Conservation (phyloP, 2,888 invertebrate genomes). For the Chalcis sispes region DNA sequence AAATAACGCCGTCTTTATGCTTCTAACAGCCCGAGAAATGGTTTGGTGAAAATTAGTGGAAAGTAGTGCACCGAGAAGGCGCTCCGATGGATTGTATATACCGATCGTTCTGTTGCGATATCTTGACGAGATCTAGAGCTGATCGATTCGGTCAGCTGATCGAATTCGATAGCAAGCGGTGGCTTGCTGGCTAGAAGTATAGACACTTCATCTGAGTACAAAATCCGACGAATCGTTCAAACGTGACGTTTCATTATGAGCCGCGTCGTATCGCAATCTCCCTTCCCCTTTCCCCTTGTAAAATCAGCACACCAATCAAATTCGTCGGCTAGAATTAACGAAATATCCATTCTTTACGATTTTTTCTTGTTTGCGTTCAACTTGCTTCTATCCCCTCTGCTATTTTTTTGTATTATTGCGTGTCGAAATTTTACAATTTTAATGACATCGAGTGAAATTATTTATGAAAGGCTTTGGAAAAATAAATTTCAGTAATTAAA, state of each 20-base stretch:
- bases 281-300: too few species aligned
- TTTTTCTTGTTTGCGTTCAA: not conserved
- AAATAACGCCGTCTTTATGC: too few species aligned
- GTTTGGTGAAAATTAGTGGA: slow-evolving; percentile 12
- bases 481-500: not conserved
- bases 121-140: not conserved
- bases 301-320: slow-evolving; percentile 14
- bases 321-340: slow-evolving; percentile 34
- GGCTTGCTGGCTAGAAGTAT: slow-evolving; percentile 13
- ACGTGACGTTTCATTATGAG: slow-evolving; percentile 50
- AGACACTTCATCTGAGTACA: not conserved
- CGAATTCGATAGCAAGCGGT: not conserved
- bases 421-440: not conserved
- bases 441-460: slow-evolving; percentile 25
- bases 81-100: too few species aligned
- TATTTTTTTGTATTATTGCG: not conserved
- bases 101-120: too few species aligned
- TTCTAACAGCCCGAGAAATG: too few species aligned
- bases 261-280: slow-evolving; percentile 36
- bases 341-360: slow-evolving; percentile 13
- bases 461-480: not conserved
- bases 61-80: too few species aligned
- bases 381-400: too few species aligned
- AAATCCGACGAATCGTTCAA: slow-evolving; percentile 30
- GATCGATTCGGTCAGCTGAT: slow-evolving; percentile 30